phyloP scores from a whole-genome alignment of 2,888 invertebrate genomes.

The Phasia obesa region DNA sequence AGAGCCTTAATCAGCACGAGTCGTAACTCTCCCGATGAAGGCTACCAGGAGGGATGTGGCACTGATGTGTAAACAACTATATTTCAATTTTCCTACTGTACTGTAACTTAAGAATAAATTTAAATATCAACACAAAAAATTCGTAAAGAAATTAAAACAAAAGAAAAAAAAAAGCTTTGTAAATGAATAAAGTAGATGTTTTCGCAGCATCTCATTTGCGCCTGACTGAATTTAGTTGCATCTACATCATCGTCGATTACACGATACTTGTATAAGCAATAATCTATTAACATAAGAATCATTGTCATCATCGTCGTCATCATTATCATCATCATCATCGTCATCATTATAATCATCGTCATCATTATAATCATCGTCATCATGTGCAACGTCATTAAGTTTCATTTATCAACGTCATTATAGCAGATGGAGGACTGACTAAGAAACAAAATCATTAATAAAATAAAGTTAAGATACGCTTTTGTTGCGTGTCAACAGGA shows the following conservation, averaged over 20 bases:
- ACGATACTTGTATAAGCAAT: slow-evolving; percentile 68
- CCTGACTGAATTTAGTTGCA: slow-evolving; percentile 70
- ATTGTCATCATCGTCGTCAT: not conserved
- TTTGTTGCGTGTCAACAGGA: slow-evolving; percentile 71
- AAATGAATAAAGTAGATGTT: slow-evolving; percentile 49
- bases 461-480: slow-evolving; percentile 51
- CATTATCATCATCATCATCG: not conserved
- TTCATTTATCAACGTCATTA: slow-evolving; percentile 29
- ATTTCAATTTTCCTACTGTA: slow-evolving; percentile 51
- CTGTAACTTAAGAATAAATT: slow-evolving; percentile 22
- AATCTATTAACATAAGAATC: slow-evolving; percentile 62
- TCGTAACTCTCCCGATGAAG: slow-evolving; percentile 94
- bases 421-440: slow-evolving; percentile 59
- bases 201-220: slow-evolving; percentile 64
- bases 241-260: slow-evolving; percentile 55
- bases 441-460: slow-evolving; percentile 29
- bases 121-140: too few relatives aligned
- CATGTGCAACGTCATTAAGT: not conserved
- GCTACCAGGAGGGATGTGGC: slow-evolving; percentile 95
- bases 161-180: slow-evolving; percentile 50
- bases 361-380: not conserved
- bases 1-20: slow-evolving; percentile 91
- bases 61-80: slow-evolving; percentile 89
- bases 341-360: not conserved
- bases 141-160: slow-evolving; percentile 1